Conservation (phyloP, 2,797 vertebrate genomes). For the Falco columbarius region DNA sequence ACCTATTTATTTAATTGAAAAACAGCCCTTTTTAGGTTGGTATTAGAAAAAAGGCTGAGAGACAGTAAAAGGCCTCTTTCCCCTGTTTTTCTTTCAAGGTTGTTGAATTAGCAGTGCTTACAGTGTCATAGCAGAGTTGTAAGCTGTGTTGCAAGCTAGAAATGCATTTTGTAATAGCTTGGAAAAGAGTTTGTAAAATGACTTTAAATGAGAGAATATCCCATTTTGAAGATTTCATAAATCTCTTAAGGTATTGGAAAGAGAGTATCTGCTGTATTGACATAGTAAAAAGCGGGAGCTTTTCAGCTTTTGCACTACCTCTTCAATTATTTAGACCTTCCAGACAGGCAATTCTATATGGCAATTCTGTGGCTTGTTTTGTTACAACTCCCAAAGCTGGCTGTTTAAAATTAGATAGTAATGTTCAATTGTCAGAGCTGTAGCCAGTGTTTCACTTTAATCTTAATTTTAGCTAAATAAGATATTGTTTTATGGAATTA, state of each 20-base stretch:
- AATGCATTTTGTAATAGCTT: neutral
- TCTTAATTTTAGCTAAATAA: neutral
- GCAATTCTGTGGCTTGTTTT: neutral
- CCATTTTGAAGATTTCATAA: neutral
- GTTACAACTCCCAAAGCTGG: neutral
- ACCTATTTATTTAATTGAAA: neutral
- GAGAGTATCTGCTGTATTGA: neutral
- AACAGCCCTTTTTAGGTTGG: neutral
- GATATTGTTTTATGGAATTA: neutral
- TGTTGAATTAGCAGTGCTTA: neutral
- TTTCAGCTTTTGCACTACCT: neutral
- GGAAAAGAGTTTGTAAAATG: neutral
- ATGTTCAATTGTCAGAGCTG: neutral
- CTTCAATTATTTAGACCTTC: conserved; percentile 5
- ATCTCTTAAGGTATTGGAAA: neutral
- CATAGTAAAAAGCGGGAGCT: neutral
- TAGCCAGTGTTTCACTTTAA: neutral
- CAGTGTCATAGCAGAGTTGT: neutral
- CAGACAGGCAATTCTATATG: neutral
- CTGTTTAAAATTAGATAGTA: neutral
- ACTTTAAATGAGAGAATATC: neutral
- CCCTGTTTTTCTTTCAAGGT: neutral
- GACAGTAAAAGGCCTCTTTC: neutral
- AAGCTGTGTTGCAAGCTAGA: neutral
- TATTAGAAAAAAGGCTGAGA: neutral